A percentile compares a stretch with the other conserved stretches of the same genome.
These are phyloP conservation scores for Epizoanthus illoricatus DNA, from an alignment of 92 coral and sea anemone genomes.

Conservation along the genomic window DNA sequence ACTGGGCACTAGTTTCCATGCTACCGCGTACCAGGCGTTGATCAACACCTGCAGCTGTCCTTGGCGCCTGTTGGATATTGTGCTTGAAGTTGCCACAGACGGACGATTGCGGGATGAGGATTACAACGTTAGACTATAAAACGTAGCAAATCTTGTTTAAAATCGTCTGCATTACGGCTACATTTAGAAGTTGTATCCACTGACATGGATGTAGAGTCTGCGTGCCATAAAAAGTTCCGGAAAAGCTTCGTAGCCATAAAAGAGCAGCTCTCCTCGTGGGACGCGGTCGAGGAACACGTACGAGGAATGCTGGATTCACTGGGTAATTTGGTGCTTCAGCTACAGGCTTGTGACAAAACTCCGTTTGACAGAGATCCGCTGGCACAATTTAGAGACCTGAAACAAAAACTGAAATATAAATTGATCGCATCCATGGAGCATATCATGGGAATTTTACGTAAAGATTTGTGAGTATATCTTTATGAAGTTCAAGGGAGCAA, in stretches of 20 bases:
- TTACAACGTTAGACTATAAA: background rate
- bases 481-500: background rate
- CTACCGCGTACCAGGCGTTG: no score
- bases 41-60: background rate
- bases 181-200: background rate
- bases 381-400: slow-evolving; percentile 49
- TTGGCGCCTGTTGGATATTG: background rate
- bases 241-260: slow-evolving; percentile 61
- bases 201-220: slow-evolving; percentile 30
- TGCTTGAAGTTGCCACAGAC: background rate
- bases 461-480: slow-evolving; percentile 64
- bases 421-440: slow-evolving; percentile 59
- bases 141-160: background rate
- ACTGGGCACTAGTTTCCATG: slow-evolving; percentile 17
- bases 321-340: slow-evolving; percentile 64
- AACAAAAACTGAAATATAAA: slow-evolving; percentile 63
- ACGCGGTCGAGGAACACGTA: slow-evolving; percentile 51
- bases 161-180: background rate
- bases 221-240: slow-evolving; percentile 59
- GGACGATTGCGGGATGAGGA: no score
- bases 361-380: slow-evolving; percentile 64
- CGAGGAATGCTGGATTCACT: slow-evolving; percentile 45
- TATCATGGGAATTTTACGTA: slow-evolving; percentile 52
- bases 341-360: slow-evolving; percentile 61
- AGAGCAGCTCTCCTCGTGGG: slow-evolving; percentile 48